These are phyloP conservation scores for Drosophila acutilabella DNA, from an alignment of 2,888 invertebrate species.

Conservation along the genomic window DNA sequence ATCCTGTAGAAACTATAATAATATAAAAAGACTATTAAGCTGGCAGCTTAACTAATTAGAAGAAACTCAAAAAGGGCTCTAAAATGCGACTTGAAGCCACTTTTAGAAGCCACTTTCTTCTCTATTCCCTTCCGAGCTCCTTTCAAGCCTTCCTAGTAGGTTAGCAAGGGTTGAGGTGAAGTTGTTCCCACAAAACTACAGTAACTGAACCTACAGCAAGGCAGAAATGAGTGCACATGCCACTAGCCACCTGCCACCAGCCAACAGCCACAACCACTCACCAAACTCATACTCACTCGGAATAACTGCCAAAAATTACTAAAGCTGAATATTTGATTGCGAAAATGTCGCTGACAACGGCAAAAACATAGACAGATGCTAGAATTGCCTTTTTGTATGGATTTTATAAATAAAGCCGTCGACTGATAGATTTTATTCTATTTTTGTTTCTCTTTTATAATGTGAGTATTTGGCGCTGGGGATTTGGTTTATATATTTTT, in stretches of 20 bases:
- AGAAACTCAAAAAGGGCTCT: not conserved
- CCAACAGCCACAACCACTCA: slow-evolving; percentile 3
- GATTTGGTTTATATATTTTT: slow-evolving; percentile 7
- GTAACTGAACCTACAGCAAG: slow-evolving; percentile 15
- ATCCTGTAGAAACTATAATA: too few species aligned
- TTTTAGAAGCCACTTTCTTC: too few species aligned
- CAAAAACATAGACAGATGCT: slow-evolving; percentile 18
- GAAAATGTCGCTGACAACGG: slow-evolving; percentile 36
- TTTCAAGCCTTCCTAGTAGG: not conserved
- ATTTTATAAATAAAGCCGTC: not conserved
- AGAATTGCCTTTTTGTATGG: not conserved
- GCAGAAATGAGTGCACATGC: not conserved
- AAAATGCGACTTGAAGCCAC: too few species aligned
- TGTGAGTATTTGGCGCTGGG: not conserved
- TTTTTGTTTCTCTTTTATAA: not conserved
- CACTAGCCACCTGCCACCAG: slow-evolving; percentile 4
- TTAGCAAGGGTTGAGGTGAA: slow-evolving; percentile 21
- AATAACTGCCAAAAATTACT: slow-evolving; percentile 14
- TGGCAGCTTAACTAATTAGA: not conserved
- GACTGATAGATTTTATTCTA: slow-evolving; percentile 35
- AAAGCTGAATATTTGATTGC: slow-evolving; percentile 35
- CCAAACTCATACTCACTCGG: not conserved
- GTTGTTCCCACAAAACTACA: slow-evolving; percentile 44
- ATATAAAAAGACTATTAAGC: not conserved
- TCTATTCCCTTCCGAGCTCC: too few species aligned